These are phyloP conservation scores for Eurois occulta DNA, from an alignment of 2,888 invertebrate genomes.

Conservation along the genomic window DNA sequence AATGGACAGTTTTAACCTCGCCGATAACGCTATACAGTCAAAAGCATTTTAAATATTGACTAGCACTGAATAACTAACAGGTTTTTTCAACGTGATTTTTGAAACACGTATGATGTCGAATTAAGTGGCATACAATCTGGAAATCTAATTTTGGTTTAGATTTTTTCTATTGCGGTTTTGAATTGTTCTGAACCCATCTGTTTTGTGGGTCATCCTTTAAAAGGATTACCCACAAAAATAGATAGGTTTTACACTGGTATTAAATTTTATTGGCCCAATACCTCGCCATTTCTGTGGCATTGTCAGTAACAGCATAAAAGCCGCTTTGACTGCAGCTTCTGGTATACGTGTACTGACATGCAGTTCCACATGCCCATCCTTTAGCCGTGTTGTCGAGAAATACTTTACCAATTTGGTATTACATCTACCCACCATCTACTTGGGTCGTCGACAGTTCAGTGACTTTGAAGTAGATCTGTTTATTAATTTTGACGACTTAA, in stretches of 20 bases:
- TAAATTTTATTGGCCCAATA: background rate
- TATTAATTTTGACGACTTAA: background rate
- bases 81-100: conserved; percentile 39
- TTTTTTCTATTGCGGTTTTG: background rate
- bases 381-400: background rate
- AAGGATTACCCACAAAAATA: no score
- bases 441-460: background rate
- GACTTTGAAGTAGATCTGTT: conserved; percentile 2
- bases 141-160: conserved; percentile 4
- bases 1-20: conserved; percentile 74
- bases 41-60: conserved; percentile 68
- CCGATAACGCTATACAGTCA: conserved; percentile 59
- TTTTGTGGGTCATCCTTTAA: background rate
- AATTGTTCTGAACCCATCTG: background rate
- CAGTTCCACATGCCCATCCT: background rate
- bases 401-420: background rate
- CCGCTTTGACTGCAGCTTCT: background rate
- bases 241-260: no score
- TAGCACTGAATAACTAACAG: conserved; percentile 40
- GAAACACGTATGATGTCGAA: conserved; percentile 22
- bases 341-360: no score
- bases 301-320: background rate
- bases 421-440: no score
- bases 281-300: background rate
- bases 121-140: conserved; percentile 2